phyloP scores from a whole-genome alignment of 2,797 vertebrate genomes.

The Leptoclinus maculatus region DNA sequence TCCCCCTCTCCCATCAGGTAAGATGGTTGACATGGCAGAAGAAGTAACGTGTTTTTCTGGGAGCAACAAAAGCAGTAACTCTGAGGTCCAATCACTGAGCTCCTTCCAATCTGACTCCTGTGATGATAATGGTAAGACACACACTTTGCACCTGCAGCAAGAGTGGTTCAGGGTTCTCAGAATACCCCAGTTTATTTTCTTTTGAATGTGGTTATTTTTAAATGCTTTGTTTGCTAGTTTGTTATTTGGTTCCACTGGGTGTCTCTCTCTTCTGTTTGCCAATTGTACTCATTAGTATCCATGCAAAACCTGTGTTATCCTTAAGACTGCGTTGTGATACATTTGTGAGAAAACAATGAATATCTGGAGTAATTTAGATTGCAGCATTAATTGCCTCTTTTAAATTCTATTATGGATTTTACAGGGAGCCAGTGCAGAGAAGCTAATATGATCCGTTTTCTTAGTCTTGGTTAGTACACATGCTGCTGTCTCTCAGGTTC shows the following conservation, averaged over 20 bases:
- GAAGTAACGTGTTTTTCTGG: conserved; percentile 94
- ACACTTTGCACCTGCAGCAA: not conserved
- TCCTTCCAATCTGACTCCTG: conserved; percentile 98
- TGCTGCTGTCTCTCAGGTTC: too few relatives aligned
- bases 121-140: conserved; percentile 95
- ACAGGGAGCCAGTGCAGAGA: too few relatives aligned
- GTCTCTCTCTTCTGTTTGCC: conserved; percentile 15
- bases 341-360: conserved; percentile 41
- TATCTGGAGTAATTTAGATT: not conserved
- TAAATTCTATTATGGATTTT: not conserved
- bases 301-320: conserved; percentile 6
- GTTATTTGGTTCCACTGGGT: conserved; percentile 3
- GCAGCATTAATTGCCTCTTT: not conserved
- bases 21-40: conserved; percentile 91
- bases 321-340: conserved; percentile 6
- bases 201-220: not conserved
- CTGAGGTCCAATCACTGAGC: conserved; percentile 95
- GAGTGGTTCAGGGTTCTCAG: not conserved
- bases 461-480: too few relatives aligned
- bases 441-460: too few relatives aligned
- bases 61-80: conserved; percentile 96
- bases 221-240: conserved; percentile 23
- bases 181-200: not conserved
- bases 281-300: conserved; percentile 10
- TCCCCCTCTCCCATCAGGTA: conserved; percentile 81